These are phyloP conservation scores for Astreopora myriophthalma DNA, from an alignment of 64 coral and sea anemone genomes.

Conservation along the genomic window DNA sequence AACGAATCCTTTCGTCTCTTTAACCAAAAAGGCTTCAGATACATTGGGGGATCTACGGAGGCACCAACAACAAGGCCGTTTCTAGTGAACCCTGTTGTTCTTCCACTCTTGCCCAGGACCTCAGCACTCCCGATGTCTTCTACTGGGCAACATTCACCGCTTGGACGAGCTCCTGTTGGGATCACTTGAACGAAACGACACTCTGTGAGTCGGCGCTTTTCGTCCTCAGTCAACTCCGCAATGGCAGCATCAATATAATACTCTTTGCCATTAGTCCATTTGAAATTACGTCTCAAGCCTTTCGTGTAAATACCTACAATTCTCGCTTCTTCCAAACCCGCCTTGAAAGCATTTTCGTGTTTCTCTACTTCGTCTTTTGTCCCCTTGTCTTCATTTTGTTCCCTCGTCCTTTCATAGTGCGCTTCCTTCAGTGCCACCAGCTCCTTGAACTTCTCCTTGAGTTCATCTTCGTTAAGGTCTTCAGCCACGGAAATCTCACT, in stretches of 20 bases:
- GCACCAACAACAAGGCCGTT: no score
- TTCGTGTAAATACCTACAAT: neutral
- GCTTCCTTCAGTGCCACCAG: neutral
- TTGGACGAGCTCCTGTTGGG: neutral
- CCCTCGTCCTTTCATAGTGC: no score
- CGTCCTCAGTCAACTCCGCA: neutral
- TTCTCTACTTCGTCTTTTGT: neutral
- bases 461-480: neutral
- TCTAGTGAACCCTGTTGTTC: neutral
- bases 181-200: neutral
- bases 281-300: neutral
- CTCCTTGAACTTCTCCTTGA: neutral
- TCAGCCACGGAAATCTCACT: no score
- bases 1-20: neutral
- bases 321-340: neutral
- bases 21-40: neutral
- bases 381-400: no score
- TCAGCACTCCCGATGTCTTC: neutral
- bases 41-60: neutral
- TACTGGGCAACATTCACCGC: neutral
- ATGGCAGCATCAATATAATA: slow-evolving; percentile 23
- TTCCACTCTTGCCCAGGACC: neutral
- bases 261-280: neutral
- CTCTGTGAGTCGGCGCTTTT: neutral
- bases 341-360: neutral